Evolutionary conservation across 2,888 invertebrate species (phyloP).

Genomic region (Apomyelois bistriatella): DNA sequence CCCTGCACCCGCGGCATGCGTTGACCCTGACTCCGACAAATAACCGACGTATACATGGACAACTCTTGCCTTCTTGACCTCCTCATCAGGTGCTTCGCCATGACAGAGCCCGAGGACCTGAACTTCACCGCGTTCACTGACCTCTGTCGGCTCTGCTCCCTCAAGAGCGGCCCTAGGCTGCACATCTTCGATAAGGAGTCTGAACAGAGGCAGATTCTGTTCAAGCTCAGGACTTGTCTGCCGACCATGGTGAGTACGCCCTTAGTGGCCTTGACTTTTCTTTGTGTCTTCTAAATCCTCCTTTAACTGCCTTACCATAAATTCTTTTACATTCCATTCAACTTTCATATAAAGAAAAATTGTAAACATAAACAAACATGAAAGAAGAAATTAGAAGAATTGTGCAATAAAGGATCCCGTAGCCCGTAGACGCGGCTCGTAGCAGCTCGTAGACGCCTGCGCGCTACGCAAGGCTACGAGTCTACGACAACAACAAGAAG

Average conservation of each 20-base stretch:
- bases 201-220: slow-evolving; percentile 84
- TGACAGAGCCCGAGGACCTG: slow-evolving; percentile 84
- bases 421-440: slow-evolving; percentile 42
- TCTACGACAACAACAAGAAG: slow-evolving; percentile 42
- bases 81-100: slow-evolving; percentile 80
- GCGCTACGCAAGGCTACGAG: slow-evolving; percentile 48
- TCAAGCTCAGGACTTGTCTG: slow-evolving; percentile 84
- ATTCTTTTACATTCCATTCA: too few species aligned
- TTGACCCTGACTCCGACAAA: slow-evolving; percentile 66
- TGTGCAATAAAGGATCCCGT: slow-evolving; percentile 33
- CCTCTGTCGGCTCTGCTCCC: slow-evolving; percentile 85
- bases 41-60: slow-evolving; percentile 76
- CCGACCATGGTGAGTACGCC: slow-evolving; percentile 82
- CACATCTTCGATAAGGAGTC: slow-evolving; percentile 86
- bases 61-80: slow-evolving; percentile 81
- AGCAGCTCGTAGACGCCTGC: slow-evolving; percentile 67
- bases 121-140: slow-evolving; percentile 84
- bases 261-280: slow-evolving; percentile 19
- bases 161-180: slow-evolving; percentile 84
- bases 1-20: slow-evolving; percentile 73
- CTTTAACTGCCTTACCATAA: too few species aligned
- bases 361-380: slow-evolving; percentile 10
- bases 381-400: neutral
- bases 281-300: neutral
- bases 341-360: too few species aligned